Evolutionary conservation across 2,113 vertebrate genomes (phyloP).

Genomic region (Prunella fulvescens): DNA sequence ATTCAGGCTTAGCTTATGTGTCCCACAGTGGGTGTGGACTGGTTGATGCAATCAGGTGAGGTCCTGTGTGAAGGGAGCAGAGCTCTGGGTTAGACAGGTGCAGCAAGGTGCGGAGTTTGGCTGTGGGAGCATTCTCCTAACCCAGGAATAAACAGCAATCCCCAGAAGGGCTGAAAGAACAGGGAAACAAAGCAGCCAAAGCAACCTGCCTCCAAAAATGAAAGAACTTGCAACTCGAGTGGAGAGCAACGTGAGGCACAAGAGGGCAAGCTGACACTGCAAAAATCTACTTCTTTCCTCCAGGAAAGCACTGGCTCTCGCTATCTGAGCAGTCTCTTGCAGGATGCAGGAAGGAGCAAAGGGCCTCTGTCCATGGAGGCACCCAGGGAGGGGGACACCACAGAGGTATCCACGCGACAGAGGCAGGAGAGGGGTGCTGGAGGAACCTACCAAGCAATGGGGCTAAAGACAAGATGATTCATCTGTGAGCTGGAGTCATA

Average conservation of each 20-base stretch:
- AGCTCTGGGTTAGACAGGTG: background rate
- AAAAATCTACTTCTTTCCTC: background rate
- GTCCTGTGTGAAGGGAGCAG: background rate
- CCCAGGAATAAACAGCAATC: background rate
- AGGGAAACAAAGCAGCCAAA: background rate
- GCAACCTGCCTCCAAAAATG: background rate
- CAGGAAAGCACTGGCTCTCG: background rate
- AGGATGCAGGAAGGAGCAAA: background rate
- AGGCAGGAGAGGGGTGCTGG: background rate
- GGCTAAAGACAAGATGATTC: background rate
- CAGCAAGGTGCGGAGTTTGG: background rate
- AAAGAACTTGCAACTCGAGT: background rate
- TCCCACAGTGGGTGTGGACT: background rate
- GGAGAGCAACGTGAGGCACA: background rate
- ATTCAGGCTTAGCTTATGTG: background rate
- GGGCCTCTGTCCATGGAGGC: background rate
- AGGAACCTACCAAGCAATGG: background rate
- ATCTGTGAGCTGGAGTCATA: background rate
- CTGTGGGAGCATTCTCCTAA: background rate
- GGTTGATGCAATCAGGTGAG: background rate
- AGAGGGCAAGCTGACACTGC: background rate
- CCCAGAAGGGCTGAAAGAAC: background rate
- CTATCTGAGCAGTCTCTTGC: background rate
- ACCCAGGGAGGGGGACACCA: background rate
- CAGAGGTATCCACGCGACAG: rapidly evolving